A percentile compares a stretch with the other conserved stretches of the same genome.
Conservation (phyloP, 2,797 vertebrate species). For the Myripristis murdjan region DNA sequence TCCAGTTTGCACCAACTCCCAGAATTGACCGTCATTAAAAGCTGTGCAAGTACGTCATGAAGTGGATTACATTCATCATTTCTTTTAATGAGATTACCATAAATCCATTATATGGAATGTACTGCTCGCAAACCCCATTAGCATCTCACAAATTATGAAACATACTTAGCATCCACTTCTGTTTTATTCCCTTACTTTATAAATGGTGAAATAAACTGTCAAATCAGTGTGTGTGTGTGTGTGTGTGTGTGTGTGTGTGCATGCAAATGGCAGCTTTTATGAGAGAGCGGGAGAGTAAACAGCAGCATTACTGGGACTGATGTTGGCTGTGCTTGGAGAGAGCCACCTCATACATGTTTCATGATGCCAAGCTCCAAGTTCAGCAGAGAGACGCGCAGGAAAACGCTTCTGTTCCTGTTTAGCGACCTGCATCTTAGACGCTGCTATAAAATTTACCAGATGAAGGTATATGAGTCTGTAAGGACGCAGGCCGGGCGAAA, state of each 20-base stretch:
- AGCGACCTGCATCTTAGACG: slow-evolving; percentile 3
- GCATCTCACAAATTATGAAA: slow-evolving; percentile 9
- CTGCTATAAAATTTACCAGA: not conserved
- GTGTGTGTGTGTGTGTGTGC: slow-evolving; percentile 14
- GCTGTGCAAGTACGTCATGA: slow-evolving; percentile 1
- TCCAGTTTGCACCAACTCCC: not conserved
- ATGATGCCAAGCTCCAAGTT: slow-evolving; percentile 48
- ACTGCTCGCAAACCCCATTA: not conserved
- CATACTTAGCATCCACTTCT: slow-evolving; percentile 17
- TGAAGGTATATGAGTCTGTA: not conserved
- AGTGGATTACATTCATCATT: slow-evolving; percentile 4
- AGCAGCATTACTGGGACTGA: slow-evolving; percentile 45
- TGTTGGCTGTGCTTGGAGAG: slow-evolving; percentile 23
- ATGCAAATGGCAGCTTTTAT: slow-evolving; percentile 43
- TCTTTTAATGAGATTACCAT: slow-evolving; percentile 32
- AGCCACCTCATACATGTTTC: slow-evolving; percentile 63
- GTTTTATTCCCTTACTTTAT: slow-evolving; percentile 9
- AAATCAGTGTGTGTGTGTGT: slow-evolving; percentile 14
- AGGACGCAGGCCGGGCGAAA: not conserved
- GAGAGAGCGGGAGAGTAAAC: slow-evolving; percentile 38
- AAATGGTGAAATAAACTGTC: slow-evolving; percentile 17
- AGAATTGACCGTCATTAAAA: not conserved
- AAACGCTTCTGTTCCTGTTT: slow-evolving; percentile 10
- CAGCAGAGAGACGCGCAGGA: slow-evolving; percentile 24
- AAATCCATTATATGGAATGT: slow-evolving; percentile 25